phyloP scores from a whole-genome alignment of 2,797 vertebrate species.

The Myotis vivesi region DNA sequence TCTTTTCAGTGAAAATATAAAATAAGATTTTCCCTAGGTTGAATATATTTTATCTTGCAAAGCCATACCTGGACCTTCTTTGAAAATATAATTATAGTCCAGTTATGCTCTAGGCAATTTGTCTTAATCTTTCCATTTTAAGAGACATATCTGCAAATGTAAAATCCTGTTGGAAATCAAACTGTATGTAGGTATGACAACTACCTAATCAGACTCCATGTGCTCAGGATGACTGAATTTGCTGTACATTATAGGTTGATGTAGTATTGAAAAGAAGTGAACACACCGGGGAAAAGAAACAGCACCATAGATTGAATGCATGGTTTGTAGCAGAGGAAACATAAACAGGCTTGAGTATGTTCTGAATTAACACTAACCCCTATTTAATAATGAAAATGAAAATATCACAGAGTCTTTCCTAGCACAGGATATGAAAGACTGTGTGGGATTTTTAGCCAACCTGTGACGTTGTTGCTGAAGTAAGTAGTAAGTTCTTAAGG shows the following conservation, averaged over 20 bases:
- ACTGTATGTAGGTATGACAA: neutral
- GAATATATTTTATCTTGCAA: constrained; percentile 64
- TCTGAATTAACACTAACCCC: neutral
- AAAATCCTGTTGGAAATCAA: constrained; percentile 30
- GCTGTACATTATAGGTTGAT: neutral
- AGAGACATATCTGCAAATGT: constrained; percentile 8
- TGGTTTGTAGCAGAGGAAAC: neutral
- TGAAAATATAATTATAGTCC: constrained; percentile 46
- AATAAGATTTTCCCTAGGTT: neutral
- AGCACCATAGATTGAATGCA: neutral
- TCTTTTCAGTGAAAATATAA: constrained; percentile 45
- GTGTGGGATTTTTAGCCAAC: constrained; percentile 20
- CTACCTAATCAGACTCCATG: neutral
- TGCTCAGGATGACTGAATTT: neutral
- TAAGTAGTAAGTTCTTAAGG: constrained; percentile 71
- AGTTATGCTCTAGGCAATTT: constrained; percentile 37
- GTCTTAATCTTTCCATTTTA: constrained; percentile 57
- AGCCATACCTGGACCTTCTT: neutral
- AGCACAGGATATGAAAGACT: neutral
- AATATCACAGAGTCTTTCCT: neutral
- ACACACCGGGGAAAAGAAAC: neutral
- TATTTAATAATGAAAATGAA: constrained; percentile 49
- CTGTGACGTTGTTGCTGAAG: constrained; percentile 41
- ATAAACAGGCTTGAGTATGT: neutral
- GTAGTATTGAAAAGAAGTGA: neutral